Evolutionary conservation across 2,888 invertebrate species (phyloP), one percentile per base, ranked within the genome.

Genomic region (Sturmia bella): DNA sequence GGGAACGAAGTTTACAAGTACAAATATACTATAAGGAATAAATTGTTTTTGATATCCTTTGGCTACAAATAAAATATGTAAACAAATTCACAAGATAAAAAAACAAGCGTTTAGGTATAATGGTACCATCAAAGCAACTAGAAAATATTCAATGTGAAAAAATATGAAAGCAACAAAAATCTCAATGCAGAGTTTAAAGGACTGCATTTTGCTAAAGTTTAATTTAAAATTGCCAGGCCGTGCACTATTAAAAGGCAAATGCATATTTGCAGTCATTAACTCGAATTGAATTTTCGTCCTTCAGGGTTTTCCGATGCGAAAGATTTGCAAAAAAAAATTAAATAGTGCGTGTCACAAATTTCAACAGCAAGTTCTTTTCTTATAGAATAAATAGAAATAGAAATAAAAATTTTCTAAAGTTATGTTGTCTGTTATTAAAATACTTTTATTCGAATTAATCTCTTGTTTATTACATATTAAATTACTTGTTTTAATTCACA

Each of bases 31-130:
- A 72, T 80, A 61, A 70, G 45, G 81, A 66, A 85, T 84, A 84
- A 83, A 84, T 84, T 84, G 83, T 84, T 76, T 83, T 80, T 72
- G 80, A 82, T 84, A 84, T 78, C 84, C 85, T 83, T 84, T 69
- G 85, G 84, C 82, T 78, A 82, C 69, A 74, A 52, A 73, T 45
- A 61, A 76, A 59, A 80, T 57, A 74, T 66, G 68, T 77, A 73
- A 84, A 32, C 32, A 32, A 32, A 32, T 3, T 32, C 32, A 9
- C 32, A 32, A 32, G 78, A 7, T 83, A 2, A 61, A 66, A 41
- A 24, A 13, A 15, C 3, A 43, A 41, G 12, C 19, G 43, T 57
- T 6, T 24, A 13, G 21, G 59, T 72, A 39, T 48, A 19, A 13
- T 64, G 21, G 43, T 37, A 4, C 24, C 19, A 61, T 24, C 21